Evolutionary conservation across 2,888 invertebrate genomes (phyloP).

Genomic region (Ochropacha duplaris): DNA sequence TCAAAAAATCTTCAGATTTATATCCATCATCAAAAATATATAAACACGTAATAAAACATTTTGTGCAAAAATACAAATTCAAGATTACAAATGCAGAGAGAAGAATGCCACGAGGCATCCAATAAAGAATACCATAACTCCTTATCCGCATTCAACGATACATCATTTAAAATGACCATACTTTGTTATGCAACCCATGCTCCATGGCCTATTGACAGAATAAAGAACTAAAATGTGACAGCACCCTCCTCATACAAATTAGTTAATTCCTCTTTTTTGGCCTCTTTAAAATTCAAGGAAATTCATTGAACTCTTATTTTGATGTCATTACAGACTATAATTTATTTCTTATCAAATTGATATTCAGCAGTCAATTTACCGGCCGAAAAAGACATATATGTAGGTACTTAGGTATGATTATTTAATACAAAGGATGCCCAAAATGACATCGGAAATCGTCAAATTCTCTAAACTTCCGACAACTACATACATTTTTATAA

Average conservation of each 20-base stretch:
- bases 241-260: constrained; percentile 42
- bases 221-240: constrained; percentile 41
- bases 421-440: not conserved
- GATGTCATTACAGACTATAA: constrained; percentile 12
- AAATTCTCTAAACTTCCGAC: not conserved
- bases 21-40: too few species aligned
- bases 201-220: constrained; percentile 36
- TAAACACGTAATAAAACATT: not conserved
- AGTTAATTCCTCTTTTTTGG: constrained; percentile 28
- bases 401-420: not conserved
- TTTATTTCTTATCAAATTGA: not conserved
- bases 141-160: constrained; percentile 25
- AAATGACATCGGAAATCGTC: not conserved
- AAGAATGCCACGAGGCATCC: not conserved
- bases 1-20: too few species aligned
- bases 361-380: constrained; percentile 3
- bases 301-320: constrained; percentile 45
- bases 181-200: constrained; percentile 46
- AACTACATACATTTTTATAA: not conserved
- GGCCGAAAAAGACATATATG: constrained; percentile 8
- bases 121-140: constrained; percentile 26
- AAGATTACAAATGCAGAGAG: not conserved
- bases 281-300: constrained; percentile 57
- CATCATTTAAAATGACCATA: constrained; percentile 36
- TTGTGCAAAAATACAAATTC: not conserved